Evolutionary conservation across 2,113 vertebrate genomes (phyloP), one percentile per base, ranked within the genome.

Genomic region (Drymodes brunneopygia): DNA sequence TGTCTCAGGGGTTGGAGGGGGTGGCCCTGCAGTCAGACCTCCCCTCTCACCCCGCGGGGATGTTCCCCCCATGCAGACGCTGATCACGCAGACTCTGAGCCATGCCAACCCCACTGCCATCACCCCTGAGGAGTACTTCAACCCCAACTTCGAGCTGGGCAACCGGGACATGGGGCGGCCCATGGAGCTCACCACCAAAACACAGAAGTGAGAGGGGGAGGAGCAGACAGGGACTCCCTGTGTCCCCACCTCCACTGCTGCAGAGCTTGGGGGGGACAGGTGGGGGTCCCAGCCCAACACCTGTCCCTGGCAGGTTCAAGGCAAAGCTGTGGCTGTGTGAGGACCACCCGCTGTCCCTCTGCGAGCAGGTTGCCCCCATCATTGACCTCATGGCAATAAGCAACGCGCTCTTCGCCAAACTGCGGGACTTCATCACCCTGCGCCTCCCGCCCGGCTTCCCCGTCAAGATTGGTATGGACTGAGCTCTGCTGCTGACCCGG

Each of bases 331-430:
- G 99, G 99, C 95, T 99, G 94, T 99, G 99, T 69, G 99, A 99
- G 97, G 99, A 99, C 94, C 99, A 99, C 64, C 99, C 99, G 42
- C 98, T 99, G 94, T 99, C 99, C 78, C 98, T 99, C 97, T 98
- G 98, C 21, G 99, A 99, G 93, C 99, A 99, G 97, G 99, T 99
- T 86, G 99, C 98, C 71, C 99, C 99, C 84, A 99, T 99, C 98
- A 99, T 99, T 15, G 99, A 99, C 97, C 99, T 99, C 96, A 99
- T 99, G 99, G 99, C 99, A 35, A 99, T 99, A 97, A 99, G 99
- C 95, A 99, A 99, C 19, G 98, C 99, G 11, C 98, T 99, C 67
- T 99, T 99, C 45, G 99, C 99, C 91, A 99, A 99, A 93, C 98
- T 99, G 94, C 98, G 99, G 47, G 99, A 99, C 97, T 99, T 99